Evolutionary conservation across 2,888 invertebrate species (phyloP), one percentile per base, ranked within the genome.

Genomic region (Lochmaea capreae): DNA sequence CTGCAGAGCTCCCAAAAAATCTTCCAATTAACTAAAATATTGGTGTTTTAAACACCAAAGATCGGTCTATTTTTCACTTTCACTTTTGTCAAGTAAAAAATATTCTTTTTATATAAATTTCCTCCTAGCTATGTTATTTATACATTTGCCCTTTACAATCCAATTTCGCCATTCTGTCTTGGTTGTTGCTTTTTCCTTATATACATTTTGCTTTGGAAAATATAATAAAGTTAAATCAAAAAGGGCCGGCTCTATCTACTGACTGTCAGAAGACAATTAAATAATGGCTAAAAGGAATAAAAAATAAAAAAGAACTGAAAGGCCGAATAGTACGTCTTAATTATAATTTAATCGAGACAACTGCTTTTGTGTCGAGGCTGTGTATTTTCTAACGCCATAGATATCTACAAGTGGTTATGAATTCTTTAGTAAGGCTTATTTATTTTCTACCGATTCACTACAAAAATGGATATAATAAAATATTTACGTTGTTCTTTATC

Each of bases 201-300:
- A 63, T 59, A 72, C 72, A 54, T 72, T 62, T 54, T 63, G 52
- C 67, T 72, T 72, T 62, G 43, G 39, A 62, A 72, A 72, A 72
- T 72, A 72, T 72, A 72, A 72, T 62, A 63, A 72, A 67, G 26
- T 67, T 62, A 67, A 72, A 72, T 67, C 72, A 72, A 72, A 72
- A 72, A 72, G 54, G 62, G 16, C 43, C 33, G 22, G 43, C 22
- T 62, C 42, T 62, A 2, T 61, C 26, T 59, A 46, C 33, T 8
- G 33, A 39, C 52, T 59, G 46, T 18, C 10, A 46, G 22, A 67
- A 72, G 67, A 72, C 54, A 72, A 72, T 67, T 72, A 67, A 72
- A 72, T 72, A 52, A 72, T 67, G 67, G 61, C 14, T 49, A 67
- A 67, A 61, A 43, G 39, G 49, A 65, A 59, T 67, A 52, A 71